Conservation (phyloP, 2,797 vertebrate genomes). For the Poecilia velifera region DNA sequence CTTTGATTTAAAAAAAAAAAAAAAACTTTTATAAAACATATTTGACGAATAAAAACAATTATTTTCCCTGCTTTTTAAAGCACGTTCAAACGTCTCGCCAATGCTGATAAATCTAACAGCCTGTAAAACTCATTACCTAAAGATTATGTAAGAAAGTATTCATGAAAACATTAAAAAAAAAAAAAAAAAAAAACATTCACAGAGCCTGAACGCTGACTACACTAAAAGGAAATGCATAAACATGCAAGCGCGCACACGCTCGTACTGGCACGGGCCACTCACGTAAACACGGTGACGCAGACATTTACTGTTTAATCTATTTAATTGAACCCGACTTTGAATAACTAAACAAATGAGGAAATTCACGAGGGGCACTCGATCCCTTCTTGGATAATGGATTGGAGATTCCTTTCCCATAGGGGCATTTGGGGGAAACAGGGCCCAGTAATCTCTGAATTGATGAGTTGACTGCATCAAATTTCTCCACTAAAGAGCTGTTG, state of each 20-base stretch:
- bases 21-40: background rate
- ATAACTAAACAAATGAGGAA: conserved; percentile 84
- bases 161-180: conserved; percentile 5
- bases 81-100: background rate
- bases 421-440: conserved; percentile 81
- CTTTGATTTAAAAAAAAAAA: background rate
- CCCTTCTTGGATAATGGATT: conserved; percentile 81
- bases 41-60: background rate
- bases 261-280: conserved; percentile 8
- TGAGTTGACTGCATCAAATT: conserved; percentile 81
- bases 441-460: conserved; percentile 82
- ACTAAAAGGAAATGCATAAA: conserved; percentile 39
- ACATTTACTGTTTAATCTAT: conserved; percentile 75
- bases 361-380: conserved; percentile 81
- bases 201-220: conserved; percentile 5
- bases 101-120: background rate
- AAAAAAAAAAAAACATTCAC: background rate
- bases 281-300: conserved; percentile 18
- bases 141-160: background rate
- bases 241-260: conserved; percentile 17
- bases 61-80: background rate
- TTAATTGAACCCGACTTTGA: conserved; percentile 83
- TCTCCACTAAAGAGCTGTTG: conserved; percentile 78
- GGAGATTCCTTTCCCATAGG: conserved; percentile 81
- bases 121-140: conserved; percentile 1